Evolutionary conservation across 2,888 invertebrate species (phyloP).

Genomic region (Calliscelio sp.): DNA sequence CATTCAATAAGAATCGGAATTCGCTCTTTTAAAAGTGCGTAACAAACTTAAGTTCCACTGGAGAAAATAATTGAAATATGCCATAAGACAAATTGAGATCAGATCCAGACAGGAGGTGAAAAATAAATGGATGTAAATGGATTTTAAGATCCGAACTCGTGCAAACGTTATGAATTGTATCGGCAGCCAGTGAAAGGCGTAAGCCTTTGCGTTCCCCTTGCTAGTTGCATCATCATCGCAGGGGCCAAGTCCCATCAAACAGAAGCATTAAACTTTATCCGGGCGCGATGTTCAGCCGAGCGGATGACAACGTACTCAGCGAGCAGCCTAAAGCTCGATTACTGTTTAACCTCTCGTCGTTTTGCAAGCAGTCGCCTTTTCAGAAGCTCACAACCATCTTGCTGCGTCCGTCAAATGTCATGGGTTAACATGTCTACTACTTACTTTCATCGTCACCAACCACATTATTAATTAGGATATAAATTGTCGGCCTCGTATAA

Average conservation of each 20-base stretch:
- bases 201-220: constrained; percentile 67
- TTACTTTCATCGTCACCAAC: constrained; percentile 43
- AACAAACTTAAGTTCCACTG: too few species aligned
- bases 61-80: not conserved
- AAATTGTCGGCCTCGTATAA: too few species aligned
- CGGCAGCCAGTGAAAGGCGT: constrained; percentile 67
- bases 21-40: too few species aligned
- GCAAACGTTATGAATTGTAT: constrained; percentile 9
- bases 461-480: constrained; percentile 69
- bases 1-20: too few species aligned
- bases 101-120: too few species aligned
- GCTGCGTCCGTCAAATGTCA: constrained; percentile 69
- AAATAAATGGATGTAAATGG: constrained; percentile 43
- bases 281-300: constrained; percentile 85
- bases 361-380: constrained; percentile 62
- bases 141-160: constrained; percentile 39
- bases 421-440: constrained; percentile 31
- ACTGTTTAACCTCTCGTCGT: constrained; percentile 69
- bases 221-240: constrained; percentile 70
- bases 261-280: constrained; percentile 86
- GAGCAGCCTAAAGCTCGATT: constrained; percentile 71
- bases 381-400: constrained; percentile 58
- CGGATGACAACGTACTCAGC: constrained; percentile 86
- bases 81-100: not conserved
- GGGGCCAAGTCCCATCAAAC: constrained; percentile 82